Evolutionary conservation across 2,888 invertebrate genomes (phyloP).

Genomic region (Gordius sp.): DNA sequence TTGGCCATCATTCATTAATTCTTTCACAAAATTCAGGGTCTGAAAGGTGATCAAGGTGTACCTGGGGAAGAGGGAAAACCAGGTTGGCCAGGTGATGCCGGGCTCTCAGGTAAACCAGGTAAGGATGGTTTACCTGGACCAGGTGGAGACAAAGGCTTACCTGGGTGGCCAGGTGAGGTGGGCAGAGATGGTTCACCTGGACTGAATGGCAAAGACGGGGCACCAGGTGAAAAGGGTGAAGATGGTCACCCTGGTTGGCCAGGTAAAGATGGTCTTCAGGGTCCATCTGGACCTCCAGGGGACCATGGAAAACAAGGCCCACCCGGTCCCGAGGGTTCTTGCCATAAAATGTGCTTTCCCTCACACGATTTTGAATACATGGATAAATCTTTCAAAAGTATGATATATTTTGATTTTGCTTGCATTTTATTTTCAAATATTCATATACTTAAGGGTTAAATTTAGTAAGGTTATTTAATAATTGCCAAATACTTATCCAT

Average conservation of each 20-base stretch:
- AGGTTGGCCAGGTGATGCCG: constrained; percentile 11
- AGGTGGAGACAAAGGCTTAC: background rate
- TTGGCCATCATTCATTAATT: no score
- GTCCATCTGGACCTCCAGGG: background rate
- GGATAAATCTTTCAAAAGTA: constrained; percentile 12
- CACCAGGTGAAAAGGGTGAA: background rate
- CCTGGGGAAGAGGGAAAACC: constrained; percentile 8
- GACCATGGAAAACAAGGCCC: background rate
- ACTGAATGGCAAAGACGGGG: background rate
- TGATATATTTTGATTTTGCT: background rate
- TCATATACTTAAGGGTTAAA: no score
- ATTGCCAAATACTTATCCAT: no score
- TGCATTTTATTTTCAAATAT: no score
- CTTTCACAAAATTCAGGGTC: background rate
- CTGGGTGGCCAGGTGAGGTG: constrained; percentile 9
- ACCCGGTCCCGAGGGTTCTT: background rate
- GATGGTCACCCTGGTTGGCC: constrained; percentile 5
- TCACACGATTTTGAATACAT: background rate
- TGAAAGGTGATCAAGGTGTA: background rate
- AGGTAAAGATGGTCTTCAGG: constrained; percentile 2
- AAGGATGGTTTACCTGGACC: background rate
- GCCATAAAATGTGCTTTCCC: background rate
- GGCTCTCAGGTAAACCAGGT: constrained; percentile 8
- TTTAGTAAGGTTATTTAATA: no score
- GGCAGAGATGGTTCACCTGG: background rate